Evolutionary conservation across 1,140 invertebrate species (phyloP).

Genomic region (Bombus pascuorum): DNA sequence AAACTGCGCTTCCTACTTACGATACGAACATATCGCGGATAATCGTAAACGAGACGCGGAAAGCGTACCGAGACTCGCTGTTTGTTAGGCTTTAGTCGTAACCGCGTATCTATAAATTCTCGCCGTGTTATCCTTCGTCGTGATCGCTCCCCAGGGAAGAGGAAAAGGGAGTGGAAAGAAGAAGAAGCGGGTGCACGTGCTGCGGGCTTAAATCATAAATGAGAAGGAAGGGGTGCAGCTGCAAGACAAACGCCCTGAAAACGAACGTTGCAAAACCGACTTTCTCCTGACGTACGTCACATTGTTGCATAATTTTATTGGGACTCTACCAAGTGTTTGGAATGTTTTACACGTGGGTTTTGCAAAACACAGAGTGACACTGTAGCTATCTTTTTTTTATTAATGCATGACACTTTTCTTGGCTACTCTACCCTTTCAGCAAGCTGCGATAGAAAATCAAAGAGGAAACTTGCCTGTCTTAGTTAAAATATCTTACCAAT

Average conservation of each 20-base stretch:
- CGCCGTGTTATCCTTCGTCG: constrained; percentile 44
- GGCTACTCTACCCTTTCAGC: not conserved
- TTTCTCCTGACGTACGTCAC: not conserved
- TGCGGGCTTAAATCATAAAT: constrained; percentile 45
- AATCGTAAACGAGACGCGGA: constrained; percentile 22
- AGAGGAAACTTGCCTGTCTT: not conserved
- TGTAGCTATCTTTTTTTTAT: not conserved
- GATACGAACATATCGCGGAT: not conserved
- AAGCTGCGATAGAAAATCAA: not conserved
- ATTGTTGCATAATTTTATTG: constrained; percentile 32
- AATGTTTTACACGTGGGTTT: not conserved
- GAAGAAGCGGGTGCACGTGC: constrained; percentile 41
- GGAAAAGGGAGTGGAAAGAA: not conserved
- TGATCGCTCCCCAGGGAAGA: constrained; percentile 18
- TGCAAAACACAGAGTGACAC: not conserved
- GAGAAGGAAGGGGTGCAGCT: constrained; percentile 30
- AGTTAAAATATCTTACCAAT: not conserved
- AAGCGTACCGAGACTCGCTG: constrained; percentile 21
- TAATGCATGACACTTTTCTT: not conserved
- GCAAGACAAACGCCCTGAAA: constrained; percentile 30
- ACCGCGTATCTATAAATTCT: constrained; percentile 44
- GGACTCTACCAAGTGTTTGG: not conserved
- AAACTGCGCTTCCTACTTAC: not conserved
- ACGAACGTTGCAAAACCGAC: constrained; percentile 16
- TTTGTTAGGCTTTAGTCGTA: constrained; percentile 13